Evolutionary conservation across 2,797 vertebrate genomes (phyloP), one percentile per base, ranked within the genome.

Genomic region (Tenualosa thibaudeaui): DNA sequence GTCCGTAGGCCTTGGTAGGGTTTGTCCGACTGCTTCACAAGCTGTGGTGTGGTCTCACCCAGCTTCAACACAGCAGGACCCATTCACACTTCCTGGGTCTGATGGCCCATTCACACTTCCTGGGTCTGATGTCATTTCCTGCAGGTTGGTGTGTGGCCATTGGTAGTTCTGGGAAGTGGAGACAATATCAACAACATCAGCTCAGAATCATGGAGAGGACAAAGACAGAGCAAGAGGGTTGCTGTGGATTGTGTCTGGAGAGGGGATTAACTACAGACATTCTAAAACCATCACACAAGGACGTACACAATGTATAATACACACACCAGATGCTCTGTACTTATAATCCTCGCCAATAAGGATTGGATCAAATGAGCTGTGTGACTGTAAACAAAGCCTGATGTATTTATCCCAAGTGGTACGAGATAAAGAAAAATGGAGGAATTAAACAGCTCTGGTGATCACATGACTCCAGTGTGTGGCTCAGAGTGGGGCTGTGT

Each of bases 281-380:
- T 40, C n/a, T 40, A 17, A 75, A 15, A 43, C 31, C 31, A 43
- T 75, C 3, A 5, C 13, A 75, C 56, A 19, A 3, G 19, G 5
- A 58, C 6, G 15, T 43, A 75, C 68, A 75, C 68, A 75, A 75
- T 75, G 68, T 40, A 40, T 75, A 75, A 31, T 31, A 1, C 12
- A 43, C 68, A 75, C 68, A 75, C 15, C 68, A 75, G 68, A 40
- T 75, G 68, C 68, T 75, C 31, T 19, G 0, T 31, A 43, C 15
- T 7, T 75, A 75, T 75, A 75, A 75, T 75, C 68, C 68, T 75
- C 12, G 15, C 13, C 31, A 75, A 75, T 43, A 17, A 75, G 68
- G 68, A 75, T 75, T 43, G 40, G 37, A 75, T 17, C 5, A 71
- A 40, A 71, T 40, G 31, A 71, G 62, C 62, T 13, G 8, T 37